phyloP scores from a whole-genome alignment of 2,888 invertebrate genomes.

The Osmoderma eremita region DNA sequence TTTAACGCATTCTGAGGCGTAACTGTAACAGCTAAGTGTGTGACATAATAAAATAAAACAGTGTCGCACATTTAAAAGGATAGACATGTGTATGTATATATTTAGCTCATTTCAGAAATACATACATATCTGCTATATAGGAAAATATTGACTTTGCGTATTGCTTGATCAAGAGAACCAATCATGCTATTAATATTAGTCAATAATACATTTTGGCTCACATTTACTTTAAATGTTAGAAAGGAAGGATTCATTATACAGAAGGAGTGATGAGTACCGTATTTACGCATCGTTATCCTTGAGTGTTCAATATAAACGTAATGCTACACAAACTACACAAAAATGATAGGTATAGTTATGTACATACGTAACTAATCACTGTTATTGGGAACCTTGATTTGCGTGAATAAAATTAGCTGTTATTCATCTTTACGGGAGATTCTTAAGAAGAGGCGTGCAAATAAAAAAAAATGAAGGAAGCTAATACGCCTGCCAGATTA shows the following conservation, averaged over 20 bases:
- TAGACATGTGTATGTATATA: neutral
- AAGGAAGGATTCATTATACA: slow-evolving; percentile 7
- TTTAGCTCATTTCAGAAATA: too few species aligned
- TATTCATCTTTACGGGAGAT: neutral
- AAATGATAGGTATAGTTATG: too few species aligned
- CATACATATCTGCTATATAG: too few species aligned
- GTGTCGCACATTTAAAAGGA: neutral
- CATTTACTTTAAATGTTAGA: too few species aligned
- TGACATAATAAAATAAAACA: neutral
- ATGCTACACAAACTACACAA: neutral
- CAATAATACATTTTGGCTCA: too few species aligned
- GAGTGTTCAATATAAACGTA: slow-evolving; percentile 1
- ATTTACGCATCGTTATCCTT: slow-evolving; percentile 13
- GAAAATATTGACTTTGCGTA: too few species aligned
- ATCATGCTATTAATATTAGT: too few species aligned
- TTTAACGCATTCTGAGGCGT: slow-evolving; percentile 11
- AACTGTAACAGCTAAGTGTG: slow-evolving; percentile 24
- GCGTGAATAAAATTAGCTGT: neutral
- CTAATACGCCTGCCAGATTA: too few species aligned
- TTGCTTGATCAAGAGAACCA: too few species aligned
- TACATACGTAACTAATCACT: neutral
- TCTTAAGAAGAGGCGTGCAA: neutral
- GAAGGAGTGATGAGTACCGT: neutral
- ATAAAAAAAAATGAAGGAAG: neutral
- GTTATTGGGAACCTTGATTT: neutral